Base-by-base conservation (phyloP, 2,888 invertebrate genomes). In the Callinectes sapidus region DNA sequence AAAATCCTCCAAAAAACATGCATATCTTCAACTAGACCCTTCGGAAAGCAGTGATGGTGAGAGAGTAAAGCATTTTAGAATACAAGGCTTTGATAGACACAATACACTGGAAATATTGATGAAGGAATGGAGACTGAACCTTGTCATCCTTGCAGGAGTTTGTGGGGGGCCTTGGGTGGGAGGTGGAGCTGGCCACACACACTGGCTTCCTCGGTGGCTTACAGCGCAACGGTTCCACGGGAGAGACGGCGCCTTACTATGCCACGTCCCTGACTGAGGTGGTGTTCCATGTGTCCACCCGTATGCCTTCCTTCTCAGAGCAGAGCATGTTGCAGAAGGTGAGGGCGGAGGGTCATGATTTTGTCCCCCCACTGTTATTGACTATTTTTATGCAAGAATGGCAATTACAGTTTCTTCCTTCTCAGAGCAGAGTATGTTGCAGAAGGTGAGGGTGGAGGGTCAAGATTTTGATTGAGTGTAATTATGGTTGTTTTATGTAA, bases 281-380 rank as follows among this genome's bases (percentile, higher is more conserved):
- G 91, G 97, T 99, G 95, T 99, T 99, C 96, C 99, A 99, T 96
- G 99, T 99, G 89, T 98, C 99, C 91, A 99, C 99, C 3, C 97
- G 99, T 95, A 99, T 99, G 98, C 98, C 98, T 14, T 98, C 98
- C 0, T 98, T 98, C 95, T 97, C 97, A 89, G 97, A 98, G 1
- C 98, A 98, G 96, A 97, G 98, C 93, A 97, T 98, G 95, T 96
- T 98, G 90, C 98, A 98, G 95, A 98, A 98, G 97, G 97, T 97
- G 95, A 94, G 39, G 54, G 28, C 42, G 2, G 42, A 90, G 39
- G 48, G 23, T 2, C 39, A 55, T 28, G 8, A 3, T 2, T 54
- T 42, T 18, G n/a, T 55, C 18, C 14, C 14, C 32, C 42, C 18
- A 18, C 16, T 61, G 23, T 61, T 18, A 13, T 61, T 61, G n/a